Evolutionary conservation across 2,797 vertebrate species (phyloP).

Genomic region (Scomberomorus guttatus): DNA sequence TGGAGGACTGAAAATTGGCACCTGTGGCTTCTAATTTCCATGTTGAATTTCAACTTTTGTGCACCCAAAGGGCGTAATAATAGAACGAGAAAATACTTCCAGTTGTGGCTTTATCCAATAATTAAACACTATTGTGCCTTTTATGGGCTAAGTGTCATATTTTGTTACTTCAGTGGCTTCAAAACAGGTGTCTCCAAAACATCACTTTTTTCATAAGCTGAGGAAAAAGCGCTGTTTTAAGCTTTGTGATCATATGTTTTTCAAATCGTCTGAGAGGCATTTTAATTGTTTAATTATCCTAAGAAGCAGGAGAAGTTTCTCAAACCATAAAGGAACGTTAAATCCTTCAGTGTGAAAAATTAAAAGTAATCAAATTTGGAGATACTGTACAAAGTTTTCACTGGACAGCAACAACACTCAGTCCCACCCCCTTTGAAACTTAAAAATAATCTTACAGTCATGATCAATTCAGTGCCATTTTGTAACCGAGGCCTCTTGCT

Average conservation of each 20-base stretch:
- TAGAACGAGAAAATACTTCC: not conserved
- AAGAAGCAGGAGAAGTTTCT: not conserved
- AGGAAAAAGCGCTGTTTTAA: not conserved
- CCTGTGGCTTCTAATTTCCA: not conserved
- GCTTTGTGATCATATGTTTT: not conserved
- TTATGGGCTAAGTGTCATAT: not conserved
- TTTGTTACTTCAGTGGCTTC: constrained; percentile 3
- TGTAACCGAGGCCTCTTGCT: not conserved
- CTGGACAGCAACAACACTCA: not conserved
- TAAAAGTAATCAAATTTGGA: not conserved
- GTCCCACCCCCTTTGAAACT: not conserved
- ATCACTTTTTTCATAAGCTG: not conserved
- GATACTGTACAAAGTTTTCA: constrained; percentile 1
- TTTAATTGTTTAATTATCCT: not conserved
- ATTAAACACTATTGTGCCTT: constrained; percentile 10
- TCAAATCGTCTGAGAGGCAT: not conserved
- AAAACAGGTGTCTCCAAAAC: not conserved
- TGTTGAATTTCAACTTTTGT: not conserved
- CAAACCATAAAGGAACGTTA: not conserved
- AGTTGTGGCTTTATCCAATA: not conserved
- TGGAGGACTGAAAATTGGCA: not conserved
- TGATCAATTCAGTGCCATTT: not conserved
- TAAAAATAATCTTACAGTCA: not conserved
- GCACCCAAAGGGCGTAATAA: not conserved
- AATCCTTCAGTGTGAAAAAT: not conserved